phyloP scores from a whole-genome alignment of 30 jellyfish, hydroid and myxozoan genomes.

The Cassiopea andromeda region DNA sequence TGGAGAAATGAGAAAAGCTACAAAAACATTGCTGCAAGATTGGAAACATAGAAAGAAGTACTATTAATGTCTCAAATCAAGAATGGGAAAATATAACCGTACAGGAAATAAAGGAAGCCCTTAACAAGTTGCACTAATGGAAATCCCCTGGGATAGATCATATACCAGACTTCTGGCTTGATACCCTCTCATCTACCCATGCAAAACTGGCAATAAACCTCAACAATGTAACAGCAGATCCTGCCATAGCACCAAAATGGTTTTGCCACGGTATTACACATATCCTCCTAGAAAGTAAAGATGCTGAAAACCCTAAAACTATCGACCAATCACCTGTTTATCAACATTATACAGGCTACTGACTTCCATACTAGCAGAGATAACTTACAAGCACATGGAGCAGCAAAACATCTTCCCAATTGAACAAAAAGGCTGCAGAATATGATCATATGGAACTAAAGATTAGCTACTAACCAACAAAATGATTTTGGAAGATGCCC shows the following conservation, averaged over 20 bases:
- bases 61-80: background rate
- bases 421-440: slow-evolving; percentile 33
- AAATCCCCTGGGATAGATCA: slow-evolving; percentile 48
- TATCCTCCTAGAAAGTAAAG: background rate
- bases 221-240: background rate
- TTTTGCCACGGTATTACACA: slow-evolving; percentile 13
- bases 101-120: background rate
- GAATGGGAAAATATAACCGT: slow-evolving; percentile 2
- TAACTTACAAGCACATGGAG: slow-evolving; percentile 22
- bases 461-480: slow-evolving; percentile 30
- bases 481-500: slow-evolving; percentile 32
- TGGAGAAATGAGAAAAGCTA: background rate
- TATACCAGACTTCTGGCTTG: slow-evolving; percentile 54
- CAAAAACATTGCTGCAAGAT: slow-evolving; percentile 8
- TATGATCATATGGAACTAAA: slow-evolving; percentile 30
- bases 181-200: background rate
- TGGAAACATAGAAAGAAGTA: background rate
- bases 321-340: slow-evolving; percentile 20
- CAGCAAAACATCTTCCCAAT: slow-evolving; percentile 4
- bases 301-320: slow-evolving; percentile 9
- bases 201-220: background rate
- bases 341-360: slow-evolving; percentile 3
- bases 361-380: slow-evolving; percentile 11
- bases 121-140: slow-evolving; percentile 38
- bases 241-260: slow-evolving; percentile 14